These are phyloP conservation scores for Drosophila buzzatii DNA, from an alignment of 2,888 invertebrate genomes.

Conservation along the genomic window DNA sequence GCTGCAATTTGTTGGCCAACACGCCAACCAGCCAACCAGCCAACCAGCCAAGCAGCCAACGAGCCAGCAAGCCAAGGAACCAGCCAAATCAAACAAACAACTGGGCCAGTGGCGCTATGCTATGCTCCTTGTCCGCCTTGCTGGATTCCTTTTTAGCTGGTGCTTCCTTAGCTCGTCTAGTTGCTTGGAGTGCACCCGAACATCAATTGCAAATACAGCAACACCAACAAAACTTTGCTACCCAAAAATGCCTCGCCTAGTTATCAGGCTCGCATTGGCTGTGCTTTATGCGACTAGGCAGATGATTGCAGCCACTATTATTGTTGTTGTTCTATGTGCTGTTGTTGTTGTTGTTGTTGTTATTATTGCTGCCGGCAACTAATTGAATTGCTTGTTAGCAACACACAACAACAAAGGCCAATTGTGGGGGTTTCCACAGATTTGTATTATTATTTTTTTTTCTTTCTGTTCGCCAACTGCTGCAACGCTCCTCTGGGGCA, in stretches of 20 bases:
- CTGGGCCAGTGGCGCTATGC: conserved; percentile 45
- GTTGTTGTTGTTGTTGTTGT: conserved; percentile 39
- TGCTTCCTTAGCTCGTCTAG: conserved; percentile 8
- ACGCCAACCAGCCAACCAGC: conserved; percentile 46
- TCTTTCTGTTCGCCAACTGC: background rate
- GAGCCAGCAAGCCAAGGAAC: conserved; percentile 32
- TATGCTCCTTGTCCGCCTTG: conserved; percentile 39
- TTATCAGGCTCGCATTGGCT: conserved; percentile 63
- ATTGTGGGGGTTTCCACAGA: conserved; percentile 19
- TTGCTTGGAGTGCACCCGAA: conserved; percentile 29
- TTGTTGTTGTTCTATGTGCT: conserved; percentile 36
- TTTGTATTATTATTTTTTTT: conserved; percentile 2
- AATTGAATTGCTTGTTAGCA: conserved; percentile 55
- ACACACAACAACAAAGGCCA: conserved; percentile 48
- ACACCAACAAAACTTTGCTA: conserved; percentile 51
- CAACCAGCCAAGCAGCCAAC: conserved; percentile 31
- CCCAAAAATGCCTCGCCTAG: conserved; percentile 36
- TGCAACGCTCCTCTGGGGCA: background rate
- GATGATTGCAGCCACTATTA: conserved; percentile 52
- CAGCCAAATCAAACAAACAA: conserved; percentile 67
- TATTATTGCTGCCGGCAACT: conserved; percentile 53
- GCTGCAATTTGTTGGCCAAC: conserved; percentile 78
- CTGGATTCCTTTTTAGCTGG: conserved; percentile 48
- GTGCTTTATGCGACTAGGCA: conserved; percentile 50
- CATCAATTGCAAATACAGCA: conserved; percentile 36